Conservation (phyloP, 1,140 invertebrate genomes). For the Drosophila arawakana region DNA sequence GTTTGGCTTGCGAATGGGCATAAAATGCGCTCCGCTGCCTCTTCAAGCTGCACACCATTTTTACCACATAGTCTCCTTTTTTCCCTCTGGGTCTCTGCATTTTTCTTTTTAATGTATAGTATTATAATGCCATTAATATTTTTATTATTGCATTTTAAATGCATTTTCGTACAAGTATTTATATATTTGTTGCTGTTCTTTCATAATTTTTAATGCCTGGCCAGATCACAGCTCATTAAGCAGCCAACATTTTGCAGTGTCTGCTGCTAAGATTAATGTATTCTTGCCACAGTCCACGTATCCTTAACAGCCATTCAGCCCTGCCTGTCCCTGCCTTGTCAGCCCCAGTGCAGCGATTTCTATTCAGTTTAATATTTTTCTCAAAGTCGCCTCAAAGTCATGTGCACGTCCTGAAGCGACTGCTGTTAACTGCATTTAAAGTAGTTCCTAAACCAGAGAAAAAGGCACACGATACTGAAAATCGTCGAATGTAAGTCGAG, state of each 20-base stretch:
- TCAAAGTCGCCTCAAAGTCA: constrained; percentile 80
- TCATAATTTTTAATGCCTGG: constrained; percentile 76
- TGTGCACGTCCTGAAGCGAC: constrained; percentile 64
- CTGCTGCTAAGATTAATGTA: constrained; percentile 71
- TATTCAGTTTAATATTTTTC: constrained; percentile 13
- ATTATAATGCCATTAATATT: constrained; percentile 82
- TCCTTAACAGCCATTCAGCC: constrained; percentile 2
- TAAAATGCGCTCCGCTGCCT: constrained; percentile 74
- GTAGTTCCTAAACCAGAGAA: constrained; percentile 53
- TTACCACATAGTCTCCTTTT: constrained; percentile 28
- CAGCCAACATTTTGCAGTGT: constrained; percentile 49
- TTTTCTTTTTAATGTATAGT: constrained; percentile 46
- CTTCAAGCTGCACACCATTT: constrained; percentile 33
- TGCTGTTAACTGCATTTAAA: constrained; percentile 71
- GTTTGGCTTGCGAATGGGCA: constrained; percentile 44
- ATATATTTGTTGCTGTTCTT: constrained; percentile 29
- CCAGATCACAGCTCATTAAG: constrained; percentile 72
- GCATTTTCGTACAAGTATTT: constrained; percentile 55
- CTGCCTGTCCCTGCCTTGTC: constrained; percentile 17
- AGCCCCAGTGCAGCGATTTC: constrained; percentile 12
- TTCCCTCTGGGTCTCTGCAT: neutral
- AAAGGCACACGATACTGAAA: constrained; percentile 40
- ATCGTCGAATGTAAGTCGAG: constrained; percentile 31
- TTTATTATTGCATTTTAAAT: constrained; percentile 83
- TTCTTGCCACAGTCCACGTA: constrained; percentile 43